phyloP scores from a whole-genome alignment of 2,113 vertebrate genomes.

The Muntiacus muntjak region DNA sequence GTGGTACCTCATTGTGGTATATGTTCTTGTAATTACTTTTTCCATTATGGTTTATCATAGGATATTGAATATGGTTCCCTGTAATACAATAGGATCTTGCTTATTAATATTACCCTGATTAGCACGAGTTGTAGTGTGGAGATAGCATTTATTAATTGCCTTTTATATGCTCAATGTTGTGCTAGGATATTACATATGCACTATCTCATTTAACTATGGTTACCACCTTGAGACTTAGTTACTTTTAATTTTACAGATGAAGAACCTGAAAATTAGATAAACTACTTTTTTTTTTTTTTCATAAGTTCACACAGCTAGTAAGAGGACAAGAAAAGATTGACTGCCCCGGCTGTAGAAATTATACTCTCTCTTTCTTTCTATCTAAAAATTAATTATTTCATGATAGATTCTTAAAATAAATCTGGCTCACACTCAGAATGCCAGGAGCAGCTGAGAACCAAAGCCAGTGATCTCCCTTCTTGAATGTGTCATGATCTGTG shows the following conservation, averaged over 20 bases:
- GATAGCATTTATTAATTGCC: background rate
- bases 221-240: background rate
- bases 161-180: background rate
- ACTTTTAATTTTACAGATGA: conserved; percentile 8
- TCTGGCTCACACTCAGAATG: background rate
- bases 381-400: background rate
- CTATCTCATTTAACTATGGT: background rate
- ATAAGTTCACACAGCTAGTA: background rate
- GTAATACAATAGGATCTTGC: background rate
- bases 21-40: background rate
- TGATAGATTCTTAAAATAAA: background rate
- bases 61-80: background rate
- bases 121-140: background rate
- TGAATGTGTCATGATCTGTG: background rate
- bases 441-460: background rate
- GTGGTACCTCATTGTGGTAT: too few species aligned
- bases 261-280: background rate
- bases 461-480: background rate
- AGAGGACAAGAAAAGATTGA: background rate
- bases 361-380: background rate
- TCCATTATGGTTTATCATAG: background rate
- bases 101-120: background rate
- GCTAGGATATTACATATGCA: background rate
- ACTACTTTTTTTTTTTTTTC: background rate
- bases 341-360: background rate